These are phyloP conservation scores for Chironomus striatipennis DNA, from an alignment of 1,140 invertebrate genomes.

Conservation along the genomic window DNA sequence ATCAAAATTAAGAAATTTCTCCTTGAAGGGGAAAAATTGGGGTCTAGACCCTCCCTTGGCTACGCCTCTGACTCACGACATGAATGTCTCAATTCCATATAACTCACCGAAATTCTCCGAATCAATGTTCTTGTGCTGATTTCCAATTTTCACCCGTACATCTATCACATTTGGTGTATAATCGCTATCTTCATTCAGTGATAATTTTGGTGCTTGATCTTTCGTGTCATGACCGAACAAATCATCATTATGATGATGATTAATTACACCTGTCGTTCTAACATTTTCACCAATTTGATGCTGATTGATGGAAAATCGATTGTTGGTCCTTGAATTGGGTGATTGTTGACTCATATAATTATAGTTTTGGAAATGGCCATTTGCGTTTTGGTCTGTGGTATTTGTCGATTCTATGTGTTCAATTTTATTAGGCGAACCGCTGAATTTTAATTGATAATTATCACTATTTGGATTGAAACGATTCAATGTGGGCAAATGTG, in stretches of 20 bases:
- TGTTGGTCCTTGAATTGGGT: not conserved
- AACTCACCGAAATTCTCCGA: no score
- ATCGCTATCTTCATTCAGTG: not conserved
- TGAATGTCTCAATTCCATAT: no score
- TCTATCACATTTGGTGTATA: not conserved
- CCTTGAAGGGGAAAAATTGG: no score
- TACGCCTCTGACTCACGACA: no score
- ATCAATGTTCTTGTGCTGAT: no score
- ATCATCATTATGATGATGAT: not conserved
- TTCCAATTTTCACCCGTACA: not conserved
- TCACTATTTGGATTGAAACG: no score
- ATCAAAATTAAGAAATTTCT: no score
- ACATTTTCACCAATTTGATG: not conserved
- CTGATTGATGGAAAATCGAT: conserved; percentile 8
- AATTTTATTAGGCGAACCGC: not conserved
- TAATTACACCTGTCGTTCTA: conserved; percentile 3
- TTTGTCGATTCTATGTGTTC: not conserved
- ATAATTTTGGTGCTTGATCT: no score
- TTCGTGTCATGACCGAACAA: not conserved
- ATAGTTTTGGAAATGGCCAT: not conserved
- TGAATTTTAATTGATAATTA: not conserved
- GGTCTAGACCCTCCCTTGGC: no score
- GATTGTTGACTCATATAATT: no score
- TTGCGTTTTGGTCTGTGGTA: not conserved
- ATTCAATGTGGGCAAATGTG: no score